Base-by-base conservation (phyloP, 1,140 invertebrate species). In the Bilobella aurantiaca region DNA sequence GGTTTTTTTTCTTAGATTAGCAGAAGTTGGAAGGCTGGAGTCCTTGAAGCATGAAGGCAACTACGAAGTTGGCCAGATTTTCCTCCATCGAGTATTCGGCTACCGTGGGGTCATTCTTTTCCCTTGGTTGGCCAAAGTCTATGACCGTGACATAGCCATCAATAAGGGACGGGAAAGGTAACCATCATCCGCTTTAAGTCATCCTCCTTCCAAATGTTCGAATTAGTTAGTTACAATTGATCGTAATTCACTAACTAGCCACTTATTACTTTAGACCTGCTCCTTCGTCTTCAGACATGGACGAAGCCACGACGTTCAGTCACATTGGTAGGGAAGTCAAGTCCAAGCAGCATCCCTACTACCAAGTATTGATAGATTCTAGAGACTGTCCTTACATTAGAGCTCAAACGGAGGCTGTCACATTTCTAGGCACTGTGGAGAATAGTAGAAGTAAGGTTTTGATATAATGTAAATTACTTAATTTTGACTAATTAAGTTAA, bases 391-490 rank as follows among this genome's bases (percentile, higher is more conserved):
- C 93, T 27, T 92, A 87, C 78, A 95, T 97, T 80, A 91, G 93
- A 75, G 91, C 93, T 3, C 93, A 96, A 81, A 94, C 93, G 46
- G 93, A 97, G 81, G 91, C 93, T 31, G 94, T 98, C 0, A 97
- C 95, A n/a, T 97, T 98, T 79, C 79, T 97, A 27, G 93, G 93
- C 2, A 95, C 93, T 76, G 93, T 96, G 78, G 93, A 96, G 77
- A 93, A 91, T 21, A 94, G 89, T 75, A 82, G 91, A 37, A 91
- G 89, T 70, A 63, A 62, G 58, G 34, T 58, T 47, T 58, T 34
- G 30, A n/a, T 64, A 42, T n/a, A n/a, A n/a, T n/a, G n/a, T n/a
- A 3, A 14, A 8, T 16, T 30, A 5, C 27, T 1, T 18, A 1
- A 42, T 23, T 42, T 31, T 65, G 30, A 31, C n/a, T 18, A 29